These are phyloP conservation scores for Creontiades dilutus DNA, from an alignment of 2,888 invertebrate genomes.

Conservation along the genomic window DNA sequence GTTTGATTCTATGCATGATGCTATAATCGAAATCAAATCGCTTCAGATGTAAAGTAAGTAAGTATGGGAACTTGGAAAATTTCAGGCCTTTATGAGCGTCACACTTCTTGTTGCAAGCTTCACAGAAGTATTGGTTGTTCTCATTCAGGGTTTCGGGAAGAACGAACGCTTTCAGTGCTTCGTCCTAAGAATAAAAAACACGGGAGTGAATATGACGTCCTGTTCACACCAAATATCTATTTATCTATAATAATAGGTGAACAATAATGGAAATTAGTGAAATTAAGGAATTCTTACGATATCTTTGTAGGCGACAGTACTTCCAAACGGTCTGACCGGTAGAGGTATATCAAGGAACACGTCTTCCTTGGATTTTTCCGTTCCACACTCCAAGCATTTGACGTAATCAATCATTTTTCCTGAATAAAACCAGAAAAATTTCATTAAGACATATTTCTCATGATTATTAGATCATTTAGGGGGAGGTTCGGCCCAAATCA, in stretches of 20 bases:
- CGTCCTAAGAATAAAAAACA: conserved; percentile 81
- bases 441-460: too few species aligned
- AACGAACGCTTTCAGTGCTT: conserved; percentile 90
- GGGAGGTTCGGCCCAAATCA: too few species aligned
- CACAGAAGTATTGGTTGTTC: conserved; percentile 92
- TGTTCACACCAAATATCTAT: too few species aligned
- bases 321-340: conserved; percentile 90
- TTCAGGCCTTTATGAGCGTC: conserved; percentile 94
- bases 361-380: conserved; percentile 90
- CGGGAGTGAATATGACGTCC: too few species aligned
- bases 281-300: conserved; percentile 81
- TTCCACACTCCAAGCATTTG: conserved; percentile 90
- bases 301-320: conserved; percentile 86
- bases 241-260: too few species aligned
- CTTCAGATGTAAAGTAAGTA: conserved; percentile 91
- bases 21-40: conserved; percentile 93
- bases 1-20: conserved; percentile 90
- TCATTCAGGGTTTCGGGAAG: conserved; percentile 90
- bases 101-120: conserved; percentile 90
- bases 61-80: conserved; percentile 91
- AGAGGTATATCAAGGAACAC: conserved; percentile 92
- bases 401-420: conserved; percentile 93
- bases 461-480: too few species aligned
- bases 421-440: conserved; percentile 73
- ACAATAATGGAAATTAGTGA: neutral